Evolutionary conservation across 2,797 vertebrate genomes (phyloP).

Genomic region (Bufotes viridis): DNA sequence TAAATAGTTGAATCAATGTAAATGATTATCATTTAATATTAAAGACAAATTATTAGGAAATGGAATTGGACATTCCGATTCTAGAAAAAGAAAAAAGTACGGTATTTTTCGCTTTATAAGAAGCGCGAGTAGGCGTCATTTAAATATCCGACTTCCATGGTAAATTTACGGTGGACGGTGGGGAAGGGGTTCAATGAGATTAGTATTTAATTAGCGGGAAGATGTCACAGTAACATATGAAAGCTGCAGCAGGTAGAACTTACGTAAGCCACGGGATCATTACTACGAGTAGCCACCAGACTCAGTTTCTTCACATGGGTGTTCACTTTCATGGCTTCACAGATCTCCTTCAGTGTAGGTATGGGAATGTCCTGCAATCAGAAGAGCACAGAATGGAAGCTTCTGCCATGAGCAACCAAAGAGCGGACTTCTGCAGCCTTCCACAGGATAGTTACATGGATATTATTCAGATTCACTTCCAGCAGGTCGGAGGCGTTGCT

Average conservation of each 20-base stretch:
- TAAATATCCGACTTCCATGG: too few relatives aligned
- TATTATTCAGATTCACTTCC: conserved; percentile 97
- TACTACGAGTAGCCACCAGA: conserved; percentile 92
- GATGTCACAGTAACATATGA: background rate
- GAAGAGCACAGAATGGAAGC: background rate
- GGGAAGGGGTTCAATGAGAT: too few relatives aligned
- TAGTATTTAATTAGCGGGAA: too few relatives aligned
- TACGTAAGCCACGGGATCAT: conserved; percentile 86
- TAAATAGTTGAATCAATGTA: too few relatives aligned
- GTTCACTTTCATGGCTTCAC: conserved; percentile 89
- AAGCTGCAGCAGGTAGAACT: conserved; percentile 61
- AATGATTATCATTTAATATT: too few relatives aligned
- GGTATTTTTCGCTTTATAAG: too few relatives aligned
- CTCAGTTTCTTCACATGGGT: conserved; percentile 86
- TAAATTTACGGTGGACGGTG: too few relatives aligned
- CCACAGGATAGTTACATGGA: conserved; percentile 78
- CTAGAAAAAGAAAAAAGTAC: too few relatives aligned
- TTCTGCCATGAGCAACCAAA: too few relatives aligned
- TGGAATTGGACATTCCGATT: too few relatives aligned
- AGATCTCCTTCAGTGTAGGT: conserved; percentile 86
- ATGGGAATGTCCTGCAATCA: conserved; percentile 88
- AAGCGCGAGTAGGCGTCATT: too few relatives aligned
- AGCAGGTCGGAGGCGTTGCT: conserved; percentile 83
- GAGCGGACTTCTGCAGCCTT: background rate
- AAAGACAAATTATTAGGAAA: too few relatives aligned